Evolutionary conservation across 2,888 invertebrate genomes (phyloP), one percentile per base, ranked within the genome.

Genomic region (Lomographa bimaculata): DNA sequence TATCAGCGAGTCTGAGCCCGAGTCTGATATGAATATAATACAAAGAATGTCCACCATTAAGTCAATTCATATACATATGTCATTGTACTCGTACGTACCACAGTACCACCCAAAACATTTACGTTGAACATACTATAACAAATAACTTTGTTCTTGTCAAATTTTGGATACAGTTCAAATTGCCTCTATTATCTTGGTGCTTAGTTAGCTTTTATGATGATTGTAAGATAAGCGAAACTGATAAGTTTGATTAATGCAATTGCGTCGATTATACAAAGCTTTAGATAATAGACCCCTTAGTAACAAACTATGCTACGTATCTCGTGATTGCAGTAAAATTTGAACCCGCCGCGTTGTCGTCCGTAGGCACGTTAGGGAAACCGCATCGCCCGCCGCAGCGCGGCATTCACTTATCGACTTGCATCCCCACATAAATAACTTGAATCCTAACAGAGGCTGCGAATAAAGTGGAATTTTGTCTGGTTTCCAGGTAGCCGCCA

Each of bases 401-500:
- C 51, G 47, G 23, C 45, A 36, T 40, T 39, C 28, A 26, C 45
- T 28, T 36, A 32, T 27, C 30, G 27, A 35, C 29, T 23, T 29
- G 26, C 42, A 43, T 20, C 26, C 34, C 28, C 11, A 7, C 18
- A 16, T 25, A 19, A 12, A 11, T 34, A 2, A 40, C 11, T 42
- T 28, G 16, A 19, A 34, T 38, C 36, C 33, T 14, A 32, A 27
- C 24, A 18, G 20, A 26, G 19, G 24, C 18, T 30, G 30, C 25
- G 23, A 33, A 46, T 46, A 46, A 41, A 46, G 36, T 23, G 5
- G 10, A 20, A 12, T 50, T 25, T 44, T 47, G 49, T 59, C 36
- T 58, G 46, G 54, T 56, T 87, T 80, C 47, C 79, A 92, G 92
- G 95, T 95, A 85, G 97, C 98, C 71, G 95, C 94, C 71, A 98